Conservation (phyloP, 1,140 invertebrate species). For the Steinernema feltiae region DNA sequence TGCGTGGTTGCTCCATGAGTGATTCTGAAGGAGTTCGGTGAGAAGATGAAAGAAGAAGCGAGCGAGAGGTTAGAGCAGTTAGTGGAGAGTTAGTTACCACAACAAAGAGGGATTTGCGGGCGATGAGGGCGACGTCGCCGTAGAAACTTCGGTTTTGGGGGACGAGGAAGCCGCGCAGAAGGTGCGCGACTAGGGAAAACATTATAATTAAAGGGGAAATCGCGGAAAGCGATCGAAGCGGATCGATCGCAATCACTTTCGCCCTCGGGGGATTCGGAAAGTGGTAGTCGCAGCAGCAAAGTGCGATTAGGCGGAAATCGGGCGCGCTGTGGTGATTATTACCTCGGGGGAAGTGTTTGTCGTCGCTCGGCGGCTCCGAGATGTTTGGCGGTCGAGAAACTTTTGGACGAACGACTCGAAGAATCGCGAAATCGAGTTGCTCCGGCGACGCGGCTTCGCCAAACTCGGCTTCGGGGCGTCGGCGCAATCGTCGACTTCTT, state of each 20-base stretch:
- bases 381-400: neutral
- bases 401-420: constrained; percentile 4
- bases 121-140: neutral
- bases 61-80: neutral
- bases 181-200: neutral
- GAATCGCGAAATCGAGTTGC: constrained; percentile 7
- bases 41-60: neutral
- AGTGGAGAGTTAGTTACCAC: neutral
- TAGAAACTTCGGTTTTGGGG: neutral
- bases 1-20: neutral
- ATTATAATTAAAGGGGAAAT: constrained; percentile 4
- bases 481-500: neutral
- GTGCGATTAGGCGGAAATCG: neutral
- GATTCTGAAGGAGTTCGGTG: neutral
- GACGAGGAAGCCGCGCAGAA: neutral
- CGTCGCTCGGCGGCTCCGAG: neutral
- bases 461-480: neutral
- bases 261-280: neutral
- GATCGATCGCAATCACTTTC: constrained; percentile 10
- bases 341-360: neutral
- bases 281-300: no score
- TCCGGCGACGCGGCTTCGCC: neutral
- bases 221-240: constrained; percentile 3
- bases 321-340: neutral
- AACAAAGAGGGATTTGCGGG: neutral